phyloP scores from a whole-genome alignment of 2,797 vertebrate genomes.

The Onychomys arenicola region DNA sequence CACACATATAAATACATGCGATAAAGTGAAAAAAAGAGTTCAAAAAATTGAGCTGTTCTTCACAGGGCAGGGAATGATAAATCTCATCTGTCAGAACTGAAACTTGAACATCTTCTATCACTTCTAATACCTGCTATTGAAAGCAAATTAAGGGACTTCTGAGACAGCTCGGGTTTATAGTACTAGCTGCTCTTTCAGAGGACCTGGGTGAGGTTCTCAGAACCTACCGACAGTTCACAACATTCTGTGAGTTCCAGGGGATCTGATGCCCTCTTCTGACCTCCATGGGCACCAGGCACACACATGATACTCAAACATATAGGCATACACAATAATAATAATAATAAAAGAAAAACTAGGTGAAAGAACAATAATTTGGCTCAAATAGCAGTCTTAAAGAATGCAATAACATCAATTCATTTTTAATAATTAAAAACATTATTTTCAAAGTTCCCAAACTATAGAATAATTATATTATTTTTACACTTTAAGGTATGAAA shows the following conservation, averaged over 20 bases:
- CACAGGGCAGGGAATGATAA: background rate
- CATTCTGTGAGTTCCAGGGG: background rate
- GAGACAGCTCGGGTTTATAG: background rate
- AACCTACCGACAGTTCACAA: background rate
- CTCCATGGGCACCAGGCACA: too few relatives aligned
- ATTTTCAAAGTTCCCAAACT: background rate
- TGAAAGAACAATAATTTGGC: background rate
- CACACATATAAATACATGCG: background rate
- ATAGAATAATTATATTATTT: conserved; percentile 7
- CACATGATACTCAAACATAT: background rate
- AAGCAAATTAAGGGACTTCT: background rate
- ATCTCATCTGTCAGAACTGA: background rate
- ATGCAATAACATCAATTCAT: background rate
- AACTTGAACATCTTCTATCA: background rate
- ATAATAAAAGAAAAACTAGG: background rate
- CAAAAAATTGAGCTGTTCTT: background rate
- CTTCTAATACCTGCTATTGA: conserved; percentile 8
- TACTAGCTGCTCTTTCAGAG: background rate
- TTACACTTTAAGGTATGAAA: conserved; percentile 30
- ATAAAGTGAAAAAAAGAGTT: background rate
- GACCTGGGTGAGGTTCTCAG: background rate
- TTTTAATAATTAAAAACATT: background rate
- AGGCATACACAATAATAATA: background rate
- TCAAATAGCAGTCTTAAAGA: conserved; percentile 2
- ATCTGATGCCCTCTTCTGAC: background rate